Conservation (phyloP, 2,113 vertebrate species). For the Nicator chloris region DNA sequence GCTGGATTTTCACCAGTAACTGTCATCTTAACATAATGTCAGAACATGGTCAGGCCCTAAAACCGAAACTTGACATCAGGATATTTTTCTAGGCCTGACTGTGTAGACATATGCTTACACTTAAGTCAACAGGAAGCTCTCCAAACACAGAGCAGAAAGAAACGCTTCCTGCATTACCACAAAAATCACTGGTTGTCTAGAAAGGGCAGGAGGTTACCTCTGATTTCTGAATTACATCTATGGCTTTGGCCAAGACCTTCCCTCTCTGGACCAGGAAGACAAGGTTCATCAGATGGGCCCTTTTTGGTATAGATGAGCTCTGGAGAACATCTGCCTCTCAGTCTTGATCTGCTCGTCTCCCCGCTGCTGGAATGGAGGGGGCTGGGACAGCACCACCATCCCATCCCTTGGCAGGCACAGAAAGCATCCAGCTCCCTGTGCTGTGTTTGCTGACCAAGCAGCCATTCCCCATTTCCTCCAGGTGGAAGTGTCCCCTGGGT, state of each 20-base stretch:
- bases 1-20: not conserved
- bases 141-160: not conserved
- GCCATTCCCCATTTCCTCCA: not conserved
- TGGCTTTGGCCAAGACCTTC: not conserved
- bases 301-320: not conserved
- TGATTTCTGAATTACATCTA: not conserved
- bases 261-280: not conserved
- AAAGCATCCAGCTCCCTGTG: not conserved
- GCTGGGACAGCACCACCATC: not conserved
- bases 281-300: too few relatives aligned
- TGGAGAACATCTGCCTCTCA: not conserved
- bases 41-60: not conserved
- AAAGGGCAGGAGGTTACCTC: not conserved
- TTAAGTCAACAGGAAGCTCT: not conserved
- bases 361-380: fast-evolving
- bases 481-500: not conserved
- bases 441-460: not conserved
- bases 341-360: not conserved
- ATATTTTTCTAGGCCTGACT: not conserved
- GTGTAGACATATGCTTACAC: not conserved
- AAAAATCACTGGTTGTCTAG: not conserved
- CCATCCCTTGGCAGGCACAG: not conserved
- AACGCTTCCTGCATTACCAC: not conserved
- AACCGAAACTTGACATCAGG: not conserved
- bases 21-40: not conserved